phyloP scores from a whole-genome alignment of 2,113 vertebrate genomes.

The Marmota monax region DNA sequence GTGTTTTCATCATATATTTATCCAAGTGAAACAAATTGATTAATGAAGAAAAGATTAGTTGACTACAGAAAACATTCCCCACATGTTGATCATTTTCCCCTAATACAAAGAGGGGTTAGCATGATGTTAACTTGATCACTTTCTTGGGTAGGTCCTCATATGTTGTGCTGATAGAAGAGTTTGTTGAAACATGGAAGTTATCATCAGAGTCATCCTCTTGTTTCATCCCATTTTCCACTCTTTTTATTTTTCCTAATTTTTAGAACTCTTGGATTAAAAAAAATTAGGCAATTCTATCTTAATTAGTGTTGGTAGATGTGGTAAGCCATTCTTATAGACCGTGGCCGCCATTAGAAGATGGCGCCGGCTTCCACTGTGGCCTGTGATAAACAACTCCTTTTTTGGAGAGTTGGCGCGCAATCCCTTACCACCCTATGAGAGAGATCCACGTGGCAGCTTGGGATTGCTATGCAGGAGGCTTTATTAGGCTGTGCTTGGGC shows the following conservation, averaged over 20 bases:
- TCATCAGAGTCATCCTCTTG: background rate
- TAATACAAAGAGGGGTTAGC: background rate
- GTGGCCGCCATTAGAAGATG: too few relatives aligned
- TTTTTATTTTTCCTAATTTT: slow-evolving; percentile 35
- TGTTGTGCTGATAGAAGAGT: background rate
- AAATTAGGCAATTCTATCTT: slow-evolving; percentile 50
- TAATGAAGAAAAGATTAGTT: background rate
- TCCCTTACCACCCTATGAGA: too few relatives aligned
- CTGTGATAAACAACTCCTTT: too few relatives aligned
- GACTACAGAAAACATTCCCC: background rate
- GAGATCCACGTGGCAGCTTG: too few relatives aligned
- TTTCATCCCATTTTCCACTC: background rate
- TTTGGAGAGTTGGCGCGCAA: too few relatives aligned
- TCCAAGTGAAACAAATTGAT: background rate
- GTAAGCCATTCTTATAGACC: too few relatives aligned
- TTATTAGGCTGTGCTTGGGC: too few relatives aligned
- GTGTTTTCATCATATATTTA: background rate
- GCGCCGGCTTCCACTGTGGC: too few relatives aligned
- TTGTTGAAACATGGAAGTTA: slow-evolving; percentile 39
- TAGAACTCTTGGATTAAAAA: slow-evolving; percentile 32
- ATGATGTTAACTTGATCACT: slow-evolving; percentile 35
- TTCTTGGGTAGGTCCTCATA: slow-evolving; percentile 49
- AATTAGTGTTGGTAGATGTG: slow-evolving; percentile 55
- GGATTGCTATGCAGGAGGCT: too few relatives aligned
- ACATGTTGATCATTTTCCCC: background rate